Evolutionary conservation across 2,888 invertebrate genomes (phyloP), one percentile per base, ranked within the genome.

Genomic region (Antitype chi): DNA sequence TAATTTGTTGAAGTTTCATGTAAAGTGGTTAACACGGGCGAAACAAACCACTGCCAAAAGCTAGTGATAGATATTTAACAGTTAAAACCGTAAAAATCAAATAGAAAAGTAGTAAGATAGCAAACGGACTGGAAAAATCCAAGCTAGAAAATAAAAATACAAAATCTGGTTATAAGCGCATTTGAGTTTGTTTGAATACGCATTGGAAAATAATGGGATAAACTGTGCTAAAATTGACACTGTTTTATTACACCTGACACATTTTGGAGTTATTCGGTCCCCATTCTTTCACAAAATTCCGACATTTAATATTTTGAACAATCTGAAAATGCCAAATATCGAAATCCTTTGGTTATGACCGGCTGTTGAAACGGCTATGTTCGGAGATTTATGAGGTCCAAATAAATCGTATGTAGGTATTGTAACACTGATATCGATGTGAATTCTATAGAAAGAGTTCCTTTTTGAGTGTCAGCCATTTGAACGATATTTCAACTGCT

Each of bases 371-470:
- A 59, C 49, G 77, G 70, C 64, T 62, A 38, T 69, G 53, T 63
- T 76, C 70, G n/a, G 20, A 64, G 63, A 87, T 87, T 86, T 87
- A 87, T 78, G 74, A 75, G 62, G 63, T 77, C 70, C 75, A 76
- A 81, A 85, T 86, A 88, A 88, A 84, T 86, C 79, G 74, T 79
- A 81, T 85, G 78, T 84, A 77, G 77, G 76, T 79, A 81, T 82
- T 86, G 84, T 84, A 71, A 76, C 72, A 69, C 47, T 28, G 70
- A 78, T 85, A 83, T 74, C 53, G 57, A 76, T 70, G 64, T 69
- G 63, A 66, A 75, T 83, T 86, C 77, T 78, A 76, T 84, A 57
- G 70, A 78, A 75, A 80, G 53, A 70, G 75, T 87, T 78, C 38
- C 64, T 60, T 71, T 76, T 76, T 25, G 66, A 72, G 20, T 66